These are phyloP conservation scores for Sterrhoptilus dennistouni DNA, from an alignment of 2,113 vertebrate genomes.

Conservation along the genomic window DNA sequence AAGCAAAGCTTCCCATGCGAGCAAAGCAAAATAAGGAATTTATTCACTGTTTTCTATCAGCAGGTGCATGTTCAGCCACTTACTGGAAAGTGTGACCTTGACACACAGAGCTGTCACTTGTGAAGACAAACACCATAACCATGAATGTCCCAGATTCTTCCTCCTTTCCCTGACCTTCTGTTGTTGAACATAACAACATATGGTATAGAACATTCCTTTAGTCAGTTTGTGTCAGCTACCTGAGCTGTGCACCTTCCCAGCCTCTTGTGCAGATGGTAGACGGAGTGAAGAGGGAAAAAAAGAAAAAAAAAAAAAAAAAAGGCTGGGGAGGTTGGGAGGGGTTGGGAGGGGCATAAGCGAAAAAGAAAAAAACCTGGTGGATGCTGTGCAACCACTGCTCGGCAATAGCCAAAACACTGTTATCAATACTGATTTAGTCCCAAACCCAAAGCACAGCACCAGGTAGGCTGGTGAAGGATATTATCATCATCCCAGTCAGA, in stretches of 20 bases:
- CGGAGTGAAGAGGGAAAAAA: background rate
- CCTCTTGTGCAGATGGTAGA: background rate
- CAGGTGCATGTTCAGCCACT: background rate
- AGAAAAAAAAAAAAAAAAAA: no score
- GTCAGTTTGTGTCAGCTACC: background rate
- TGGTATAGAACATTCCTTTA: background rate
- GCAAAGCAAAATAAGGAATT: background rate
- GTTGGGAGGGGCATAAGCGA: background rate
- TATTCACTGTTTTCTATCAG: background rate
- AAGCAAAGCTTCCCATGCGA: background rate
- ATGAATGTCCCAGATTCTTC: background rate
- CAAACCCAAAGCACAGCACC: background rate
- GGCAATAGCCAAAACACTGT: background rate
- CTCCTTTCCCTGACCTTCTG: background rate
- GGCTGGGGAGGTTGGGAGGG: accelerated
- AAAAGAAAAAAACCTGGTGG: background rate
- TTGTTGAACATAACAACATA: background rate
- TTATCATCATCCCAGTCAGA: background rate
- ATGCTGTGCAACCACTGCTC: background rate
- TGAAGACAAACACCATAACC: background rate
- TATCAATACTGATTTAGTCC: background rate
- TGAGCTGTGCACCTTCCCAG: background rate
- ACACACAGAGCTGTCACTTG: background rate
- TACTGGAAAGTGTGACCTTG: background rate
- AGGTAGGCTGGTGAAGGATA: background rate